Conservation (phyloP, 2,797 vertebrate species). For the Cyclopterus lumpus region DNA sequence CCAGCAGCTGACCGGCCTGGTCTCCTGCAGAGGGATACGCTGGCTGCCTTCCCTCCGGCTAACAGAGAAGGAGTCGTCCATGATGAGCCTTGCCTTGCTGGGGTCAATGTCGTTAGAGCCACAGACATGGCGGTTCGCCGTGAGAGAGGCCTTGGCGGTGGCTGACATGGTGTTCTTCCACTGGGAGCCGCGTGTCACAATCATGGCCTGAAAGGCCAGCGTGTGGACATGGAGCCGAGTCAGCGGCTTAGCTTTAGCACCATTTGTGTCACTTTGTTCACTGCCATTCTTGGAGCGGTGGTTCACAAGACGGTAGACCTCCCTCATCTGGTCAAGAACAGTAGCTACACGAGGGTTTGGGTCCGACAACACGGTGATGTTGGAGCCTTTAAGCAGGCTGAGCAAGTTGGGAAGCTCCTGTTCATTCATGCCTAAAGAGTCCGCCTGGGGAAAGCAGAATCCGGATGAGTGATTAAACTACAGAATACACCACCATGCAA, state of each 20-base stretch:
- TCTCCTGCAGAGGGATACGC: slow-evolving; percentile 85
- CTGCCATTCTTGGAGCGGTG: slow-evolving; percentile 64
- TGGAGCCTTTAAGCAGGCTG: slow-evolving; percentile 85
- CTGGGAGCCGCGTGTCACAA: slow-evolving; percentile 82
- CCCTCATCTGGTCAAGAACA: slow-evolving; percentile 89
- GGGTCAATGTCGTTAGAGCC: slow-evolving; percentile 87
- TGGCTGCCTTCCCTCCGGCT: slow-evolving; percentile 86
- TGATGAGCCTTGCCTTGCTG: slow-evolving; percentile 87
- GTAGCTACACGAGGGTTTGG: slow-evolving; percentile 89
- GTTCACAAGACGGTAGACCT: slow-evolving; percentile 86
- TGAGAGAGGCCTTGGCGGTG: slow-evolving; percentile 88
- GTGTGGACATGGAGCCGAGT: slow-evolving; percentile 89
- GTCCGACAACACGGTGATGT: slow-evolving; percentile 87
- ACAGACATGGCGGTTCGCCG: slow-evolving; percentile 89
- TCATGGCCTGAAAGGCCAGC: slow-evolving; percentile 89
- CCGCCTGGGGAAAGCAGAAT: slow-evolving; percentile 70
- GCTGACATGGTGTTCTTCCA: slow-evolving; percentile 92
- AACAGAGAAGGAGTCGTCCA: slow-evolving; percentile 90
- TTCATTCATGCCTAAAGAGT: slow-evolving; percentile 91
- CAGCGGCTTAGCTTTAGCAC: slow-evolving; percentile 58
- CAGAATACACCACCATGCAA: too few species aligned
- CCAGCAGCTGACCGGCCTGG: slow-evolving; percentile 88
- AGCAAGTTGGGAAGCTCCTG: slow-evolving; percentile 90
- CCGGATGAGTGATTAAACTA: slow-evolving; percentile 1
- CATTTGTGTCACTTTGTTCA: neutral